phyloP scores from a whole-genome alignment of 2,797 vertebrate genomes.

The Chrosomus eos region DNA sequence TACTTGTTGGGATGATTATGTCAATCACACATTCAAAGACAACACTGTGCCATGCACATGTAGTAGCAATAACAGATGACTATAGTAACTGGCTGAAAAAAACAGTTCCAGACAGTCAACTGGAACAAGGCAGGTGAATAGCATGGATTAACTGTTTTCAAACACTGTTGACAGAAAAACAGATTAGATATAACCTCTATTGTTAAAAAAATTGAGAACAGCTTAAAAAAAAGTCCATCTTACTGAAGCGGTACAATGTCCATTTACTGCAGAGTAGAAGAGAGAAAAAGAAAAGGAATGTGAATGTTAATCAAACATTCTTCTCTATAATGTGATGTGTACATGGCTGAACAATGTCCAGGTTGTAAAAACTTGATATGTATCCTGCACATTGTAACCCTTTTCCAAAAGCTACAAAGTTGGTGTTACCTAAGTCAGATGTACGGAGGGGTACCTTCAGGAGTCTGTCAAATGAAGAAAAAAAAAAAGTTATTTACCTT shows the following conservation, averaged over 20 bases:
- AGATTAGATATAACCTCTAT: background rate
- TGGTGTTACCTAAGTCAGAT: background rate
- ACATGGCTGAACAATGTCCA: background rate
- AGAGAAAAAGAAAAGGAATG: background rate
- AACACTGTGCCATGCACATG: background rate
- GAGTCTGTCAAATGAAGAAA: background rate
- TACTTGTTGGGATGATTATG: background rate
- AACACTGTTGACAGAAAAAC: background rate
- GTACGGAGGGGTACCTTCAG: accelerated
- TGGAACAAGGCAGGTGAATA: background rate
- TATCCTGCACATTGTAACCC: background rate
- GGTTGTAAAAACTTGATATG: background rate
- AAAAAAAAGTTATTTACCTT: background rate
- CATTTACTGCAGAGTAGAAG: background rate
- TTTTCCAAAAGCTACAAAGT: background rate
- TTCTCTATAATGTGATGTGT: background rate
- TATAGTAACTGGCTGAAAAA: background rate
- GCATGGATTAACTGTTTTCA: background rate
- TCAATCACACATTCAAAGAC: background rate
- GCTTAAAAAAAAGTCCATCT: background rate
- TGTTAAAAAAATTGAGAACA: background rate
- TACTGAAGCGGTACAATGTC: background rate
- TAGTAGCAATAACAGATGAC: background rate
- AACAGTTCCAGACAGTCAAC: background rate
- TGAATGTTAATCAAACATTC: background rate